Evolutionary conservation across 2,888 invertebrate genomes (phyloP), one percentile per base, ranked within the genome.

Genomic region (Charanyca ferruginea): DNA sequence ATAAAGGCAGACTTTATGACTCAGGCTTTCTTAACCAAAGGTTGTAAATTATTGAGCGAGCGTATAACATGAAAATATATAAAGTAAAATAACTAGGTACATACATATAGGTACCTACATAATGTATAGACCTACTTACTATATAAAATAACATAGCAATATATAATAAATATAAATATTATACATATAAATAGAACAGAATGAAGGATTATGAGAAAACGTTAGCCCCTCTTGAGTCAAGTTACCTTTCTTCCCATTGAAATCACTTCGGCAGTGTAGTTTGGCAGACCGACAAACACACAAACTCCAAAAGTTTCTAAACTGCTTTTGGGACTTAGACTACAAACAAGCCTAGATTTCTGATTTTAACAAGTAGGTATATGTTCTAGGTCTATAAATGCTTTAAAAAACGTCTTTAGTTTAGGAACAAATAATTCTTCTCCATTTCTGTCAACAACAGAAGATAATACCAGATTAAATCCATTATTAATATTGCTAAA

Each of bases 401-500:
- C 18, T 18, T 44, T 1, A 6, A n/a, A 3, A 5, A 13, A 7
- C 7, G 1, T 20, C 2, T n/a, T 22, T n/a, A 7, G 4, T 47
- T 18, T 25, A 25, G 16, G n/a, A 1, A 25, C 25, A 38, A 63
- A 38, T 6, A 22, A 22, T 23, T 11, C 1, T 13, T 25, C 8
- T 13, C 4, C 6, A 38, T 53, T 57, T 58, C 38, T 45, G 47
- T 61, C 80, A 58, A 41, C 47, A 75, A 48, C 67, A 79, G 47
- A 25, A 73, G 75, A 66, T 44, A 55, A 44, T 47, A 57, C 45
- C 35, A 44, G 66, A 64, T 70, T 62, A 58, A 71, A 71, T 59
- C 67, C 23, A 41, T 73, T 66, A 63, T 83, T 72, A 68, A 47
- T 51, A 45, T 49, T 45, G 55, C 52, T 54, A 58, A 51, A 73